Evolutionary conservation across 2,888 invertebrate species (phyloP).

Genomic region (Epistrophe eligans): DNA sequence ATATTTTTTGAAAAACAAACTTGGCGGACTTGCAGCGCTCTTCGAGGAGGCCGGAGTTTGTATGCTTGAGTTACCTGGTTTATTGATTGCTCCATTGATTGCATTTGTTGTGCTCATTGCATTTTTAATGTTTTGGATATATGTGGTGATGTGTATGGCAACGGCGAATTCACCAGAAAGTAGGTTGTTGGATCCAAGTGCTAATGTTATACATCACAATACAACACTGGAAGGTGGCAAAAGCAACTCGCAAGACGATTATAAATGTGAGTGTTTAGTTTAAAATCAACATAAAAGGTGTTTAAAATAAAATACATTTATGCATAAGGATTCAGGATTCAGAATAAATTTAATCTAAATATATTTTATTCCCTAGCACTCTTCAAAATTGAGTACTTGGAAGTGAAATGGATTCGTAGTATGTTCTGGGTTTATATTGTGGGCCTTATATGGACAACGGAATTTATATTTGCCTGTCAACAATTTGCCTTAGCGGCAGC

Average conservation of each 20-base stretch:
- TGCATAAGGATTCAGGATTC: no score
- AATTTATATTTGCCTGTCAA: constrained; percentile 97
- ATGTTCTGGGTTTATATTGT: constrained; percentile 98
- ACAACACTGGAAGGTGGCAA: constrained; percentile 75
- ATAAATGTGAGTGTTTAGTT: constrained; percentile 79
- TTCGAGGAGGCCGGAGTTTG: constrained; percentile 96
- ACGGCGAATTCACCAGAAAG: constrained; percentile 91
- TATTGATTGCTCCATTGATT: constrained; percentile 93
- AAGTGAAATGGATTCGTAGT: constrained; percentile 92
- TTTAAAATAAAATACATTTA: no score
- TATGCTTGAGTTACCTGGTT: constrained; percentile 91
- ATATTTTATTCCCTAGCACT: constrained; percentile 84
- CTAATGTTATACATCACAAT: constrained; percentile 76
- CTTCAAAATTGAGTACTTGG: constrained; percentile 89
- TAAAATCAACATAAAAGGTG: no score
- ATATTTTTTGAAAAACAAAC: constrained; percentile 91
- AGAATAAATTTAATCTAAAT: background rate
- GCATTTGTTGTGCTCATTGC: constrained; percentile 91
- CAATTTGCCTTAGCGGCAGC: constrained; percentile 97
- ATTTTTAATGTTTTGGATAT: constrained; percentile 94
- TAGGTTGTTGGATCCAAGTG: constrained; percentile 83
- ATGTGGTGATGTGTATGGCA: constrained; percentile 91
- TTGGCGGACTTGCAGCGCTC: constrained; percentile 92
- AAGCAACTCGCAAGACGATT: constrained; percentile 78
- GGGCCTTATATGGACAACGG: constrained; percentile 96